phyloP scores from a whole-genome alignment of 2,797 vertebrate genomes.

The Yasuhikotakia modesta region DNA sequence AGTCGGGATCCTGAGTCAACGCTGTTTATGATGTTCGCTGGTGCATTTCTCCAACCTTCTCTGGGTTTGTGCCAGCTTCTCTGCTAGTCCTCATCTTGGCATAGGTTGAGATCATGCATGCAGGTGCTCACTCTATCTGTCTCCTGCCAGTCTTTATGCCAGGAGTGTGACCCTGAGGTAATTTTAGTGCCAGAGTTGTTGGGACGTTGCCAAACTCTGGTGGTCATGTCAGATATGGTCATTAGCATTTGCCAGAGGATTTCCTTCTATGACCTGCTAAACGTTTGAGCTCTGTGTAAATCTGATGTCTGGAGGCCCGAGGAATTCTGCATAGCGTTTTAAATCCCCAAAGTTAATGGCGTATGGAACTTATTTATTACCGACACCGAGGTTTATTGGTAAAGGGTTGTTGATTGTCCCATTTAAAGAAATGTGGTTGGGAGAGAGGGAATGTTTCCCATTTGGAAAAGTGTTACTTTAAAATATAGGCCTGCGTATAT shows the following conservation, averaged over 20 bases:
- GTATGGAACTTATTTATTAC: slow-evolving; percentile 25
- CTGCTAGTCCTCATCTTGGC: slow-evolving; percentile 54
- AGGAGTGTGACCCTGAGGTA: slow-evolving; percentile 66
- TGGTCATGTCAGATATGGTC: slow-evolving; percentile 64
- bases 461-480: neutral
- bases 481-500: too few relatives aligned
- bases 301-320: slow-evolving; percentile 8
- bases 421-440: neutral
- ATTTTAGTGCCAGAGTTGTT: slow-evolving; percentile 65
- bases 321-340: neutral
- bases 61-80: slow-evolving; percentile 69
- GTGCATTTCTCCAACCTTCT: slow-evolving; percentile 67
- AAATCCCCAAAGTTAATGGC: neutral
- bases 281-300: slow-evolving; percentile 42
- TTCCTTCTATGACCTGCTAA: slow-evolving; percentile 45
- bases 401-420: neutral
- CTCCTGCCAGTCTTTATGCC: slow-evolving; percentile 65
- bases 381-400: slow-evolving; percentile 19
- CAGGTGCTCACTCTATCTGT: slow-evolving; percentile 63
- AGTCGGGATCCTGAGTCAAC: slow-evolving; percentile 70
- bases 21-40: slow-evolving; percentile 62
- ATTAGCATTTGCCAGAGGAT: slow-evolving; percentile 52
- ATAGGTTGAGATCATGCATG: slow-evolving; percentile 56
- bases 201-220: slow-evolving; percentile 68
- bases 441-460: neutral